These are phyloP conservation scores for Drosophila macrothrix DNA, from an alignment of 2,888 invertebrate species.

Conservation along the genomic window DNA sequence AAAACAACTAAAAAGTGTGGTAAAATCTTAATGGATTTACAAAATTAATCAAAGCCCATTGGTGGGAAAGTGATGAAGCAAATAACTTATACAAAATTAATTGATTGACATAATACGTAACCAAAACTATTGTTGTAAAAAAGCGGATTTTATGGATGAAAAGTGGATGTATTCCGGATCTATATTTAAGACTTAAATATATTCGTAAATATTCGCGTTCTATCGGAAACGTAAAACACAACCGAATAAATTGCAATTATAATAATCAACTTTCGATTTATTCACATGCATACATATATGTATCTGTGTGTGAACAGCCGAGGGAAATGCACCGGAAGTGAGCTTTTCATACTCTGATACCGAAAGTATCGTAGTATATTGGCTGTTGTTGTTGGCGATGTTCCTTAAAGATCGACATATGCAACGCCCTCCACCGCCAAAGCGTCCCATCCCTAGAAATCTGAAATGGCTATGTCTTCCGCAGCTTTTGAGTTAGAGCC, in stretches of 20 bases:
- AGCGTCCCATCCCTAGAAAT: too few relatives aligned
- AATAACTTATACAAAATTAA: too few relatives aligned
- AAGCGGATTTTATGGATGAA: too few relatives aligned
- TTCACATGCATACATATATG: neutral
- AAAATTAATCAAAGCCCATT: too few relatives aligned
- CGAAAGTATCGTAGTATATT: neutral
- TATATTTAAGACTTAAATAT: neutral
- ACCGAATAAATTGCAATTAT: conserved; percentile 6
- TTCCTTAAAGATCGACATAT: too few relatives aligned
- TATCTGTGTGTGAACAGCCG: neutral
- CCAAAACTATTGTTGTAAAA: neutral
- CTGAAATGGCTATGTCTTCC: too few relatives aligned
- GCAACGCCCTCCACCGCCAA: too few relatives aligned
- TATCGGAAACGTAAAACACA: neutral
- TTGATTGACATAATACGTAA: neutral
- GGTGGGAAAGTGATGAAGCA: too few relatives aligned
- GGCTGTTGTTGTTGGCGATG: too few relatives aligned
- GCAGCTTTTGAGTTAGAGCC: too few relatives aligned
- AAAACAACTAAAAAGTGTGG: neutral
- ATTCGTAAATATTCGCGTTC: neutral
- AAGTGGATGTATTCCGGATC: neutral
- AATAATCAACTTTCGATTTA: neutral
- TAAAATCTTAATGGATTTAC: neutral
- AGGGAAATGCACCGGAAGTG: conserved; percentile 16
- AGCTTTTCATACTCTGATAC: conserved; percentile 6